Evolutionary conservation across 2,888 invertebrate species (phyloP).

Genomic region (Bimastos eiseni): DNA sequence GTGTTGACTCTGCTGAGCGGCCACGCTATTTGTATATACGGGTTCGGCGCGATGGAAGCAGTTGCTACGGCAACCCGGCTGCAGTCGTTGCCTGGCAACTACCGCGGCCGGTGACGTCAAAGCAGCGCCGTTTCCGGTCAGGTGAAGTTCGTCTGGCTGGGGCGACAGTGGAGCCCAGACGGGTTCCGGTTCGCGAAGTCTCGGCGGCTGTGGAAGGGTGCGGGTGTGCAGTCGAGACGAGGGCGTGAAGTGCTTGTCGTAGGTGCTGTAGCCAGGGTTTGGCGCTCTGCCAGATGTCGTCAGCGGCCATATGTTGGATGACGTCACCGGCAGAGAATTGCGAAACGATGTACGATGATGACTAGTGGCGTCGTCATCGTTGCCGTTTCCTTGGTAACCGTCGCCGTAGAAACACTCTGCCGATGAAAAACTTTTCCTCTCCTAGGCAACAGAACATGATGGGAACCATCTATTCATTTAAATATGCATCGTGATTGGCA

Average conservation of each 20-base stretch:
- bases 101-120: neutral
- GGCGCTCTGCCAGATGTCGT: neutral
- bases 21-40: neutral
- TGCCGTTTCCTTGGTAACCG: neutral
- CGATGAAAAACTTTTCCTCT: neutral
- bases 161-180: neutral
- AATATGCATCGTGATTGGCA: too few relatives aligned
- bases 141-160: neutral
- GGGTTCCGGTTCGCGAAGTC: neutral
- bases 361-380: neutral
- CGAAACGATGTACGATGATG: neutral
- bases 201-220: neutral
- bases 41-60: constrained; percentile 14
- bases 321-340: neutral
- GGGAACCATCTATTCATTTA: neutral
- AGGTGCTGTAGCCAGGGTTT: neutral
- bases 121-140: neutral
- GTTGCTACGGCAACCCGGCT: constrained; percentile 17
- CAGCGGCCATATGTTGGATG: neutral
- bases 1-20: neutral
- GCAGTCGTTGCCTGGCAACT: neutral
- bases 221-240: constrained; percentile 1
- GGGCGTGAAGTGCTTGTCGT: neutral
- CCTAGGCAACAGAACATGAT: neutral
- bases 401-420: constrained; percentile 9